Evolutionary conservation across 2,113 vertebrate genomes (phyloP), one percentile per base, ranked within the genome.

Genomic region (Sinosuthora webbiana): DNA sequence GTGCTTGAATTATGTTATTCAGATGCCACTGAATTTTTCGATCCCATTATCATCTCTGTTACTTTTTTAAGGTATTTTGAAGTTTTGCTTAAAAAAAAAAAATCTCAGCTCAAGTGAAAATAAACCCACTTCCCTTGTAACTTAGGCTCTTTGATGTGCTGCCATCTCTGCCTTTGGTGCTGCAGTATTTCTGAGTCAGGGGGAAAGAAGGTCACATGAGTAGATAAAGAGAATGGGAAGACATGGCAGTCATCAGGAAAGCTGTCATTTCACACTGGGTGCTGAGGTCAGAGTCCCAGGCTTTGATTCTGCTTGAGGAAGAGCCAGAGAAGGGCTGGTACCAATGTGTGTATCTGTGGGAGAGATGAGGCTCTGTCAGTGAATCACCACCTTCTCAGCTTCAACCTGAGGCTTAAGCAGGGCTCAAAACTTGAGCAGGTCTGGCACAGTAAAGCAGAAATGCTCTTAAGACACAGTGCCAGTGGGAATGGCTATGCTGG

Each of bases 51-150:
- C 67, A 64, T 67, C n/a, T 27, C 56, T 74, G 37, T 55, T 89
- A 60, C 75, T 86, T 93, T 93, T 95, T 55, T 16, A 70, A 91
- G 45, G 30, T 67, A 45, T 91, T 91, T 91, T 82, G 65, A 94
- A 89, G 62, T 93, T 49, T 83, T 5, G 1, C 24, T 75, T 50
- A 81, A 67, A 68, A 52, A 41, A 57, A 44, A 31, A 30, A 7
- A 2, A 31, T 7, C 22, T 73, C 45, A 53, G 33, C 52, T 87
- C 7, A 63, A 95, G 68, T 62, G 76, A 65, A 81, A 89, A 53
- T 64, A 73, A 76, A 93, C 21, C 57, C 0, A 0, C 28, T 81
- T 89, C 42, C 52, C 49, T 75, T 78, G 23, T 35, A 75, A 27
- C 7, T 83, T 35, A 39, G 33, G 42, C 52, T 69, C 64, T 96